Percentiles rank a stretch among this genome's conserved stretches.
Conservation (phyloP, 1,140 invertebrate genomes). For the Bombus superbus region DNA sequence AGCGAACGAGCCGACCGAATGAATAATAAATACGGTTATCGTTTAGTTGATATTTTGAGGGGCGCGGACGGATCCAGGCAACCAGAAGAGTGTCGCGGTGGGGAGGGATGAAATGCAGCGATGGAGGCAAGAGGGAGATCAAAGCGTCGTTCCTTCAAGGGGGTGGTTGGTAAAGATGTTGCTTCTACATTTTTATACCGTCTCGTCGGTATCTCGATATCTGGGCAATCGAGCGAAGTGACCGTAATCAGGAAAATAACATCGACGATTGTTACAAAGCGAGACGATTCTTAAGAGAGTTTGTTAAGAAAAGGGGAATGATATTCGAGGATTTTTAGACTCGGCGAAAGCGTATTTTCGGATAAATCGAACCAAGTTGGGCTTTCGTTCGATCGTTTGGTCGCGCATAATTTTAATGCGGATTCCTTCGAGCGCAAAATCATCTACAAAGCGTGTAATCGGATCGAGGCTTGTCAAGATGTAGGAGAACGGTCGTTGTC, state of each 20-base stretch:
- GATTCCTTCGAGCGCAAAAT: slow-evolving; percentile 35
- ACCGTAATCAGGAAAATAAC: background rate
- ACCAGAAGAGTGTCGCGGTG: slow-evolving; percentile 26
- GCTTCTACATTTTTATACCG: slow-evolving; percentile 73
- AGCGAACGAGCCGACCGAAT: slow-evolving; percentile 73
- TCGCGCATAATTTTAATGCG: slow-evolving; percentile 46
- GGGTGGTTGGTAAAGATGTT: slow-evolving; percentile 45
- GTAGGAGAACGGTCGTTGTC: background rate
- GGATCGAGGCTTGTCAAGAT: background rate
- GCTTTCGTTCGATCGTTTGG: slow-evolving; percentile 46
- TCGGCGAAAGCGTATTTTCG: background rate
- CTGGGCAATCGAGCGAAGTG: slow-evolving; percentile 8
- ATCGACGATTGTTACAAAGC: no score
- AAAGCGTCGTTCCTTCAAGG: slow-evolving; percentile 70
- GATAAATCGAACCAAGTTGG: background rate
- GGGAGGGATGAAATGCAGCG: background rate
- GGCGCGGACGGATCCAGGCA: slow-evolving; percentile 56
- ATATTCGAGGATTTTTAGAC: background rate
- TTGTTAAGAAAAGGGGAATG: background rate
- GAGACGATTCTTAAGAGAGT: no score
- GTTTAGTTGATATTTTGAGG: slow-evolving; percentile 81
- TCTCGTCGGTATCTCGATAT: slow-evolving; percentile 54
- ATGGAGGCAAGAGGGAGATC: slow-evolving; percentile 61
- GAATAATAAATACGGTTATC: slow-evolving; percentile 82
- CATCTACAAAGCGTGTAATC: slow-evolving; percentile 61